Evolutionary conservation across 2,113 vertebrate genomes (phyloP), one percentile per base, ranked within the genome.

Genomic region (Cyprinodon variegatus): DNA sequence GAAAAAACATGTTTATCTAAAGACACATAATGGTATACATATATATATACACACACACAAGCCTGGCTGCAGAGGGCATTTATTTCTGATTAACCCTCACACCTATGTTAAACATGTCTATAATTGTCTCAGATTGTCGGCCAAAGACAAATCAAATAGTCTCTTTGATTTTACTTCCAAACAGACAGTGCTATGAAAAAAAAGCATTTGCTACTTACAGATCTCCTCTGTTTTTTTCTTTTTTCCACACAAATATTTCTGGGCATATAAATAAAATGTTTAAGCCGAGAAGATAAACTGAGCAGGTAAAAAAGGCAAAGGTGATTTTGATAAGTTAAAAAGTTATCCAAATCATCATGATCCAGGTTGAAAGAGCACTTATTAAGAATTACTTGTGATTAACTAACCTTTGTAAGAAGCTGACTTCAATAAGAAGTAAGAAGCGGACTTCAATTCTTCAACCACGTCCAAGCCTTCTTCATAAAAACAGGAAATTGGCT

Each of bases 1-100:
- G 81, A 87, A 85, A 85, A 88, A 88, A 82, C 72, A 76, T 48
- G 70, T 85, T 91, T 90, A 85, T 90, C 75, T 86, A 45, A 62
- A 62, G 65, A 83, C 39, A 13, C 72, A 13, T 73, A 71, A 62
- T 29, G 61, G 50, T 53, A 41, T 37, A 46, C 63, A 63, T 4
- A 20, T 17, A 15, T 61, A 62, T 22, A 12, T 36, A 29, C 65
- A 50, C 12, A 40, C 20, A 20, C 15, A 60, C 68, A 50, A 40
- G 29, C 61, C 43, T 7, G 38, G 40, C 39, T 46, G 14, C 3
- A 13, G n/a, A 9, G 65, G 41, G 48, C 50, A n/a, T 39, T 59
- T 38, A 10, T 37, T 38, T 57, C 67, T 12, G 46, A 68, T 63
- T 57, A n/a, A 57, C 17, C 50, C 50, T n/a, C 50, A 53, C 50